phyloP scores from a whole-genome alignment of 37 sponge, comb jelly and placozoan genomes.

The Axinella damicornis region DNA sequence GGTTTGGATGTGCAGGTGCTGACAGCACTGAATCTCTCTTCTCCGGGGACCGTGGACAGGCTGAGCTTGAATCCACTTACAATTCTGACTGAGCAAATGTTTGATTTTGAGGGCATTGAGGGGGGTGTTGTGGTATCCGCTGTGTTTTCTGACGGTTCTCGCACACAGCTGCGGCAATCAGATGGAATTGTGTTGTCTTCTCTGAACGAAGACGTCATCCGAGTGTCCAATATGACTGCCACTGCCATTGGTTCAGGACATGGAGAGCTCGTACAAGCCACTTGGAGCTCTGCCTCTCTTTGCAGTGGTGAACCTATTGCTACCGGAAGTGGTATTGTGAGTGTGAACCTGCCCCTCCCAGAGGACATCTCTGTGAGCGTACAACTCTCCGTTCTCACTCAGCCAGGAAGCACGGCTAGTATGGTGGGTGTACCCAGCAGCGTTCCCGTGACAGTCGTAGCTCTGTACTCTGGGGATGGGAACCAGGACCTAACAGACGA shows the following conservation, averaged over 20 bases:
- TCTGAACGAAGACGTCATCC: conserved; percentile 36
- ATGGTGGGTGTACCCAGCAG: conserved; percentile 32
- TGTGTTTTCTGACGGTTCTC: conserved; percentile 69
- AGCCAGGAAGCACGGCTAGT: conserved; percentile 18
- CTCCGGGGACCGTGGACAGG: background rate
- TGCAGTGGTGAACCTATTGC: conserved; percentile 18
- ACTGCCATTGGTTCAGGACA: conserved; percentile 20
- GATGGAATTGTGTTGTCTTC: conserved; percentile 40
- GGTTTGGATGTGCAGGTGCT: conserved; percentile 65
- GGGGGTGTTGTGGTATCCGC: conserved; percentile 55
- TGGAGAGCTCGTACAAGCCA: conserved; percentile 54
- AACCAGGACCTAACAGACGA: conserved; percentile 47
- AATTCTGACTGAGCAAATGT: conserved; percentile 23
- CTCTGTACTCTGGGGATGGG: conserved; percentile 29
- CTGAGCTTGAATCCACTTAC: background rate
- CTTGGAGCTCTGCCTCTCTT: conserved; percentile 19
- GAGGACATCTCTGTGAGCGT: background rate
- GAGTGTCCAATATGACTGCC: conserved; percentile 13
- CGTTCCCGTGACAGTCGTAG: conserved; percentile 3
- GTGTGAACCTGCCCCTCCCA: conserved; percentile 37
- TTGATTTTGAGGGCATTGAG: conserved; percentile 64
- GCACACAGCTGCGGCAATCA: conserved; percentile 23
- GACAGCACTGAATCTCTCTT: conserved; percentile 5
- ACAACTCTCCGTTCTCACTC: conserved; percentile 7
- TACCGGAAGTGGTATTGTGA: conserved; percentile 13